Percentiles rank a stretch among this genome's conserved stretches.
Conservation (phyloP, 1,140 invertebrate genomes). For the Steinernema feltiae region DNA sequence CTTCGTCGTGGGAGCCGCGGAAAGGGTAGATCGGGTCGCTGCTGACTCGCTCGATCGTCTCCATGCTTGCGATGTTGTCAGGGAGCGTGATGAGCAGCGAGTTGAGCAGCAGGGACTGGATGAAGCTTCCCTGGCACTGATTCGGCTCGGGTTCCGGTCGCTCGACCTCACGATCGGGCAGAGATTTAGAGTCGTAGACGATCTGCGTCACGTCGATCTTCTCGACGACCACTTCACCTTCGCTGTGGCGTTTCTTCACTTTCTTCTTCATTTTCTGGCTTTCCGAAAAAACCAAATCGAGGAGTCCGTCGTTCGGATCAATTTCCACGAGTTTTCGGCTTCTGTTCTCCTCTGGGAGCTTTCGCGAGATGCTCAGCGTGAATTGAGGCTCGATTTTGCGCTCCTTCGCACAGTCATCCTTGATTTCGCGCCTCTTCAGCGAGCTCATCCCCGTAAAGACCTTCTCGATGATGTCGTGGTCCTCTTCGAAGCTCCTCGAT, state of each 20-base stretch:
- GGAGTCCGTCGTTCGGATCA: not conserved
- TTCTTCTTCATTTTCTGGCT: not conserved
- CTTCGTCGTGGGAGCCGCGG: not conserved
- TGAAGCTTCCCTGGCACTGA: too few species aligned
- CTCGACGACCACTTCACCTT: not conserved
- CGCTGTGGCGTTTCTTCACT: not conserved
- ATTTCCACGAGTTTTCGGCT: not conserved
- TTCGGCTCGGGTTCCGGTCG: too few species aligned
- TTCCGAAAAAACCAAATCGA: not conserved
- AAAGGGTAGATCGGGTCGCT: not conserved
- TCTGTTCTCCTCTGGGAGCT: not conserved
- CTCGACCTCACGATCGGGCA: too few species aligned
- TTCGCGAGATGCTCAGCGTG: not conserved
- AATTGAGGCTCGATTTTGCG: not conserved
- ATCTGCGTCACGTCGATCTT: conserved; percentile 1
- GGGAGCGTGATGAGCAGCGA: conserved; percentile 2
- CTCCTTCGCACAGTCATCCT: not conserved
- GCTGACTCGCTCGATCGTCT: not conserved
- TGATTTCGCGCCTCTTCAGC: not conserved
- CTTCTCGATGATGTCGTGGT: conserved; percentile 9
- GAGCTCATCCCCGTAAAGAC: conserved; percentile 5
- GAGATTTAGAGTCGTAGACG: not conserved
- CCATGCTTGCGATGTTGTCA: not conserved
- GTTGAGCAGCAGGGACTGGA: not conserved
- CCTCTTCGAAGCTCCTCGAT: not conserved